Evolutionary conservation across 2,113 vertebrate genomes (phyloP).

Genomic region (Erythrocercus mccallii): DNA sequence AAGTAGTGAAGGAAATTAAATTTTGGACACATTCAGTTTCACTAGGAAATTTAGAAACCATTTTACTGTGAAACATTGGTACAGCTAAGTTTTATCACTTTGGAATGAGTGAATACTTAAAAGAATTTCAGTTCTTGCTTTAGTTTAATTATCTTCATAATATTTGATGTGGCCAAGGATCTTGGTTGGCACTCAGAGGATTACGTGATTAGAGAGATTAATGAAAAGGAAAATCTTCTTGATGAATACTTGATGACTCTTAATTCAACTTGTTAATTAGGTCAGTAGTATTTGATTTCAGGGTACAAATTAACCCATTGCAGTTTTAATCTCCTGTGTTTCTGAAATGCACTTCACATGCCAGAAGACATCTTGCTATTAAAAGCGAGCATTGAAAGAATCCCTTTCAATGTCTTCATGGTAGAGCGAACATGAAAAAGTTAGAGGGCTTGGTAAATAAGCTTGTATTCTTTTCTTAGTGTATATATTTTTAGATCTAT

Average conservation of each 20-base stretch:
- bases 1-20: not conserved
- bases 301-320: not conserved
- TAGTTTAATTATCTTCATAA: slow-evolving; percentile 30
- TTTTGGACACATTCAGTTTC: not conserved
- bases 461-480: not conserved
- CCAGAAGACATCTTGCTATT: not conserved
- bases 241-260: not conserved
- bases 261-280: slow-evolving; percentile 54
- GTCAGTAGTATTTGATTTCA: not conserved
- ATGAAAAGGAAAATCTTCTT: slow-evolving; percentile 38
- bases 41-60: not conserved
- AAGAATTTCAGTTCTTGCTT: not conserved
- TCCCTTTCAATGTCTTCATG: not conserved
- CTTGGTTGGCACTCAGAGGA: not conserved
- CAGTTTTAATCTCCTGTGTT: not conserved
- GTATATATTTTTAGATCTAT: not conserved
- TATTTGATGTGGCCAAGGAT: slow-evolving; percentile 23
- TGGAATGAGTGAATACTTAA: not conserved
- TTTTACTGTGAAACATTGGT: not conserved
- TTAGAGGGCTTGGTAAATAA: not conserved
- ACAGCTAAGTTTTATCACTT: not conserved
- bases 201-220: slow-evolving; percentile 27
- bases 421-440: not conserved
- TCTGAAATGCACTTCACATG: not conserved
- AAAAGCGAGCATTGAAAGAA: not conserved